Conservation (phyloP, 2,888 invertebrate genomes). For the Fabriciana adippe region DNA sequence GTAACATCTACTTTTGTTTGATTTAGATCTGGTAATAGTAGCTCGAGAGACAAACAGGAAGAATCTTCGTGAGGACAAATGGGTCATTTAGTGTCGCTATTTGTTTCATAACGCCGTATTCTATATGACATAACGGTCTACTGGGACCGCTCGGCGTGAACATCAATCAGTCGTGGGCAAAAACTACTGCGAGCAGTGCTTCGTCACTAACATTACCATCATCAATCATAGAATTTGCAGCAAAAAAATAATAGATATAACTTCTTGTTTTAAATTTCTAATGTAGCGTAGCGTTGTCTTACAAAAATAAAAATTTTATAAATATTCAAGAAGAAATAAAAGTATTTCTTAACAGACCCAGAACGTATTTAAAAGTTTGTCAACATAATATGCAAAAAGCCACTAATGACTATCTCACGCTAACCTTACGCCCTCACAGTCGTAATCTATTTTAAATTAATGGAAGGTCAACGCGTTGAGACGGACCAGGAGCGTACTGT, state of each 20-base stretch:
- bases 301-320: neutral
- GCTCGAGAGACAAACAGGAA: slow-evolving; percentile 20
- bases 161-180: slow-evolving; percentile 46
- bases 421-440: slow-evolving; percentile 33
- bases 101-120: slow-evolving; percentile 31
- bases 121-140: slow-evolving; percentile 49
- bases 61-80: slow-evolving; percentile 22
- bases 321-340: neutral
- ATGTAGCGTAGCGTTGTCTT: neutral
- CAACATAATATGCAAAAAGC: slow-evolving; percentile 6
- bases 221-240: slow-evolving; percentile 39
- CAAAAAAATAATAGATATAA: slow-evolving; percentile 15
- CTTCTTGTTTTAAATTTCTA: neutral
- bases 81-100: slow-evolving; percentile 27
- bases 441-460: slow-evolving; percentile 75
- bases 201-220: slow-evolving; percentile 47
- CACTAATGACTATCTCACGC: slow-evolving; percentile 22
- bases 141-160: slow-evolving; percentile 39
- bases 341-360: neutral
- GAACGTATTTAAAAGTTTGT: neutral
- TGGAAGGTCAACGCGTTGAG: slow-evolving; percentile 68
- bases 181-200: slow-evolving; percentile 47
- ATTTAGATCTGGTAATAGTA: neutral
- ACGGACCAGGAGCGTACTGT: slow-evolving; percentile 48
- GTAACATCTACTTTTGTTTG: neutral